Conservation (phyloP, 2,888 invertebrate species). For the Homarus gammarus region DNA sequence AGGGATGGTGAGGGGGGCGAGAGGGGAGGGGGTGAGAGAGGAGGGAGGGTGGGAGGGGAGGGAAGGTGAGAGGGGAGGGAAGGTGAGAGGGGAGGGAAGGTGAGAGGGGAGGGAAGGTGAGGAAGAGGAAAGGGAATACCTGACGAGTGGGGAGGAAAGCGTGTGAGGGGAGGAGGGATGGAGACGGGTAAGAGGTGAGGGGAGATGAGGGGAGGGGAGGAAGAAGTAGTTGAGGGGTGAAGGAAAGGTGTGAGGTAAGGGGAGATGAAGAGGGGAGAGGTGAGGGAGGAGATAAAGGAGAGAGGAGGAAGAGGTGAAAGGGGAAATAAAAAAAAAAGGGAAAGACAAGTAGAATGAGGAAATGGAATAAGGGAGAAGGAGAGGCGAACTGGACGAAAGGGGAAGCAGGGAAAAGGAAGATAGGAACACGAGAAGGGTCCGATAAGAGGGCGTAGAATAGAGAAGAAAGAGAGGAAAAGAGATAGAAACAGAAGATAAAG, state of each 20-base stretch:
- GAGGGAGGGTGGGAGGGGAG: no score
- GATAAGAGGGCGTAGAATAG: neutral
- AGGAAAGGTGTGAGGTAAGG: no score
- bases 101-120: neutral
- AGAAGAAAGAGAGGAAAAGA: neutral
- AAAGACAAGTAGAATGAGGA: no score
- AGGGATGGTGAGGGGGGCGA: no score
- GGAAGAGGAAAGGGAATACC: neutral
- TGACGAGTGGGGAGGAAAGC: neutral
- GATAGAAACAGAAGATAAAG: neutral
- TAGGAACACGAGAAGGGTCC: neutral
- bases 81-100: neutral
- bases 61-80: neutral
- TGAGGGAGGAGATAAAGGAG: no score
- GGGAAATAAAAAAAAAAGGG: no score
- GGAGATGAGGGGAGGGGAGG: neutral
- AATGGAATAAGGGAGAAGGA: no score
- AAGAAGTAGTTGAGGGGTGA: neutral
- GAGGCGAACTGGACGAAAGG: neutral
- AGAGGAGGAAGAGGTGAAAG: no score
- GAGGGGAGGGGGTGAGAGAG: no score
- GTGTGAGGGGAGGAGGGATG: neutral
- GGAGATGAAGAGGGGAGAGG: no score
- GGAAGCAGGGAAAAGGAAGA: neutral
- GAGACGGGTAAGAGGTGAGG: neutral